Conservation (phyloP, 2,888 invertebrate genomes). For the Cephus spinipes region DNA sequence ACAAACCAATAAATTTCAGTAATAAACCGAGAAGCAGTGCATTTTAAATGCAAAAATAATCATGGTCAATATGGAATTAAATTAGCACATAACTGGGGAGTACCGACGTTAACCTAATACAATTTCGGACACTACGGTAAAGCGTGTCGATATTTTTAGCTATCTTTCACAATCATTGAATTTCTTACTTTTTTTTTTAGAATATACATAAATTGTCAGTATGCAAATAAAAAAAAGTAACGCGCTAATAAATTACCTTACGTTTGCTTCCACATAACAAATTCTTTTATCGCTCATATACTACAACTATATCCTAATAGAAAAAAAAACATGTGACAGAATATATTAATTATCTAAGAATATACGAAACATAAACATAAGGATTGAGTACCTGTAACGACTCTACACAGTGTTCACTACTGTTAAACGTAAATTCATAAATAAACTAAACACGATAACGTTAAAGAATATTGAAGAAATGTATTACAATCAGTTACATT, state of each 20-base stretch:
- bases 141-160: neutral
- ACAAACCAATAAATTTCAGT: neutral
- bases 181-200: neutral
- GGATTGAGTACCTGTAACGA: neutral
- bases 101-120: neutral
- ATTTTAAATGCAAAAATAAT: neutral
- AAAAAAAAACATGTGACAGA: neutral
- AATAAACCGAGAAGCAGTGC: neutral
- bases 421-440: neutral
- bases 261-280: neutral
- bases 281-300: neutral
- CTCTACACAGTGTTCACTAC: neutral
- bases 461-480: neutral
- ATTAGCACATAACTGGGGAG: neutral
- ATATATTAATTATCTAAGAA: neutral
- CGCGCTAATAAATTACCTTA: neutral
- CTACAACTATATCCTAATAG: neutral
- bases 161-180: neutral
- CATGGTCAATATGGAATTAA: neutral
- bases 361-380: neutral
- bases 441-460: neutral
- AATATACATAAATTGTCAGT: neutral
- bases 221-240: neutral
- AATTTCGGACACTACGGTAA: neutral
- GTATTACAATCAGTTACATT: neutral